Evolutionary conservation across 2,888 invertebrate species (phyloP).

Genomic region (Microctonus hyperodae): DNA sequence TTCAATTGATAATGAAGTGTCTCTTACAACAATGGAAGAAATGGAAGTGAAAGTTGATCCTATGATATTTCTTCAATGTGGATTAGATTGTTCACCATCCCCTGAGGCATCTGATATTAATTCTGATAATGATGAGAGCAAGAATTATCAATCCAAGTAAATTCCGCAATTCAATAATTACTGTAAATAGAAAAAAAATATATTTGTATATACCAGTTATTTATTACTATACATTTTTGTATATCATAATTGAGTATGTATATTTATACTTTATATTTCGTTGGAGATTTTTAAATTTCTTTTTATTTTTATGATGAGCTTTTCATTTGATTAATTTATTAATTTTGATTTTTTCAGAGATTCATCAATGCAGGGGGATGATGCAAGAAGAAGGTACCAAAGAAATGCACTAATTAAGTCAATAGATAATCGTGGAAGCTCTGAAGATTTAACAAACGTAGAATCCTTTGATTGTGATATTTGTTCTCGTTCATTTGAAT

Average conservation of each 20-base stretch:
- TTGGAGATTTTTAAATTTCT: too few relatives aligned
- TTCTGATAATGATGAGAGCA: slow-evolving; percentile 59
- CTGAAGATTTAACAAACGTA: not conserved
- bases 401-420: slow-evolving; percentile 25
- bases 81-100: slow-evolving; percentile 63
- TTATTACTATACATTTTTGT: too few relatives aligned
- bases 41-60: slow-evolving; percentile 77
- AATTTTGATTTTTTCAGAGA: slow-evolving; percentile 19
- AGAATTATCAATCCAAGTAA: slow-evolving; percentile 33
- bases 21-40: slow-evolving; percentile 61
- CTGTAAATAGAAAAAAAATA: too few relatives aligned
- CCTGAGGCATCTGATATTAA: slow-evolving; percentile 50
- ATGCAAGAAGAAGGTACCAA: slow-evolving; percentile 26
- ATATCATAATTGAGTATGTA: too few relatives aligned
- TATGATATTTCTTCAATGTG: slow-evolving; percentile 71
- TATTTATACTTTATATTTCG: too few relatives aligned
- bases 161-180: slow-evolving; percentile 14
- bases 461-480: slow-evolving; percentile 68
- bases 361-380: slow-evolving; percentile 23
- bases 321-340: not conserved
- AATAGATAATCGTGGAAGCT: slow-evolving; percentile 28
- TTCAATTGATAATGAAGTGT: slow-evolving; percentile 38
- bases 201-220: too few relatives aligned
- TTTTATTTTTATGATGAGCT: slow-evolving; percentile 11
- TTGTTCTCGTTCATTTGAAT: slow-evolving; percentile 67